These are phyloP conservation scores for Neoarius graeffei DNA, from an alignment of 2,113 vertebrate species.

Conservation along the genomic window DNA sequence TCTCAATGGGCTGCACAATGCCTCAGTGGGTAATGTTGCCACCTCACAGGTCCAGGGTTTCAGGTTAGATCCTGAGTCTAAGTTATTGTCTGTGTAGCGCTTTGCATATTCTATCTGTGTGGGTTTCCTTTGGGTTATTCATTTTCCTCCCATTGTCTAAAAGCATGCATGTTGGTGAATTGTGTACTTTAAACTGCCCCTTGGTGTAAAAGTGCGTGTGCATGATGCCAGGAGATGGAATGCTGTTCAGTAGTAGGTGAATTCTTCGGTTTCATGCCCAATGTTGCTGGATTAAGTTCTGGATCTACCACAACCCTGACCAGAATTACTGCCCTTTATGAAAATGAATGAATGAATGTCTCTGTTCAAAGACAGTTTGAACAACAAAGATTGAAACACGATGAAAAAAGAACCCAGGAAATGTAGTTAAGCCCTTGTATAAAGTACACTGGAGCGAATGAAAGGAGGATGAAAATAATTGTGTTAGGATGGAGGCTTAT, in stretches of 20 bases:
- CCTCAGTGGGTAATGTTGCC: not conserved
- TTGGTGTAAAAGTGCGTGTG: not conserved
- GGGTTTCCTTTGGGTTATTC: not conserved
- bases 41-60: not conserved
- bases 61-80: not conserved
- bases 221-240: not conserved
- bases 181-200: not conserved
- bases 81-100: not conserved
- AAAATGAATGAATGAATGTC: not conserved
- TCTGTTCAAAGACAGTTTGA: not conserved
- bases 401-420: not conserved
- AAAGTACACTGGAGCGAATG: not conserved
- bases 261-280: not conserved
- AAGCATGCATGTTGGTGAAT: not conserved
- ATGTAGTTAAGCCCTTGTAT: not conserved
- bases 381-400: not conserved
- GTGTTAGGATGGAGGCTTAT: conserved; percentile 42
- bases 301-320: not conserved
- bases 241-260: not conserved
- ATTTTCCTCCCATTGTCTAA: not conserved
- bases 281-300: not conserved
- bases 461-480: conserved; percentile 28
- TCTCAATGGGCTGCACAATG: not conserved
- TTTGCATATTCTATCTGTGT: not conserved
- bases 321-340: not conserved